Percentiles rank a stretch among this genome's conserved stretches.
Conservation (phyloP, 2,797 vertebrate species). For the Mus caroli region DNA sequence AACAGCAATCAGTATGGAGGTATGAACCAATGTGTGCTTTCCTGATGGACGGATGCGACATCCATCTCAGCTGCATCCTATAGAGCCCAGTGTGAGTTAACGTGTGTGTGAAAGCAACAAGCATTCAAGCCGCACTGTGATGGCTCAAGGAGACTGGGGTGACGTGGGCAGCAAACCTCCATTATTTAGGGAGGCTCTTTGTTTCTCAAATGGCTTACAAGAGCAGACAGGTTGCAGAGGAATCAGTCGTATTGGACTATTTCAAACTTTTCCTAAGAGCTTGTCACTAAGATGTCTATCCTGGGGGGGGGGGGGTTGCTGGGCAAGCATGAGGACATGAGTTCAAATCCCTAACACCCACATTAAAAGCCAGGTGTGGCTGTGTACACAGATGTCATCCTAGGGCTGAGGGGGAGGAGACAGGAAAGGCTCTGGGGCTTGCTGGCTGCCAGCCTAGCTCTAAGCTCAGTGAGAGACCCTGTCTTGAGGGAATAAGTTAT, state of each 20-base stretch:
- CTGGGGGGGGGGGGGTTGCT: too few species aligned
- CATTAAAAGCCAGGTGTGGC: background rate
- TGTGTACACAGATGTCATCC: background rate
- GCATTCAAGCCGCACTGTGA: rapidly evolving
- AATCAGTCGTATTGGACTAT: background rate
- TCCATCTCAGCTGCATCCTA: background rate
- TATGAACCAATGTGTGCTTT: background rate
- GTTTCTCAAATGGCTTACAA: conserved; percentile 6
- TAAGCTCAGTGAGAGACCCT: background rate
- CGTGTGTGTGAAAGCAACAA: rapidly evolving
- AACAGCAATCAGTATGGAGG: conserved; percentile 38
- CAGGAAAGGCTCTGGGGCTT: background rate
- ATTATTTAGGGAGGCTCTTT: background rate
- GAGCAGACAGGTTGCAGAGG: background rate
- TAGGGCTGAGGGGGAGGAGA: background rate
- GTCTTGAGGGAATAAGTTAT: background rate
- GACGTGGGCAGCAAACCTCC: conserved; percentile 29
- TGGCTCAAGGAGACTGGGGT: background rate
- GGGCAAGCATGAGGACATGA: background rate
- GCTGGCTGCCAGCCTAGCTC: background rate
- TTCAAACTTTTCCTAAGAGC: background rate
- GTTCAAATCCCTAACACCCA: background rate
- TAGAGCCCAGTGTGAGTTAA: conserved; percentile 44
- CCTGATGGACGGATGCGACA: background rate
- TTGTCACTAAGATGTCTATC: background rate